phyloP scores from a whole-genome alignment of 1,140 invertebrate genomes.

The Copidosoma floridanum region DNA sequence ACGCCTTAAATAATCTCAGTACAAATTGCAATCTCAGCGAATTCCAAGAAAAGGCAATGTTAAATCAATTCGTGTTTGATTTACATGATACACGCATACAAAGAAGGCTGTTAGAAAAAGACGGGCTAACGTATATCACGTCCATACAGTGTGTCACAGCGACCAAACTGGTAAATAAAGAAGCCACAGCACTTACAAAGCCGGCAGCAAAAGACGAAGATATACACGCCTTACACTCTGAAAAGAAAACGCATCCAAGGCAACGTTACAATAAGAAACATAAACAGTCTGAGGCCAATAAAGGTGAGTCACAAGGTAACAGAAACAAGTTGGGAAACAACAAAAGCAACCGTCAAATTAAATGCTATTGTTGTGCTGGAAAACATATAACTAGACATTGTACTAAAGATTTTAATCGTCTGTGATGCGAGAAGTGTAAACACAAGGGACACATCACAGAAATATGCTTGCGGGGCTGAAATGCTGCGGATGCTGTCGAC shows the following conservation, averaged over 20 bases:
- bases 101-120: conserved; percentile 5
- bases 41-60: background rate
- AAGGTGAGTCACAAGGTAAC: background rate
- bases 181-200: background rate
- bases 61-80: conserved; percentile 8
- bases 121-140: background rate
- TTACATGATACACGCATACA: background rate
- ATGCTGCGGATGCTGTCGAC: background rate
- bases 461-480: background rate
- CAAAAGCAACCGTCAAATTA: background rate
- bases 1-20: background rate
- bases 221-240: no score
- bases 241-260: no score
- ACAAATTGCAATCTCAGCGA: background rate
- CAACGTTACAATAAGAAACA: no score
- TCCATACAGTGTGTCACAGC: background rate
- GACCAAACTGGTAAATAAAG: conserved; percentile 2
- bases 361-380: conserved; percentile 15
- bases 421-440: background rate
- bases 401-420: background rate
- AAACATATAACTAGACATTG: background rate
- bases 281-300: no score
- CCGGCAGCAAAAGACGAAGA: no score
- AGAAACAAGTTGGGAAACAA: background rate
- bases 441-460: background rate